These are phyloP conservation scores for Andrena chrysosceles DNA, from an alignment of 2,888 invertebrate genomes.

Conservation along the genomic window DNA sequence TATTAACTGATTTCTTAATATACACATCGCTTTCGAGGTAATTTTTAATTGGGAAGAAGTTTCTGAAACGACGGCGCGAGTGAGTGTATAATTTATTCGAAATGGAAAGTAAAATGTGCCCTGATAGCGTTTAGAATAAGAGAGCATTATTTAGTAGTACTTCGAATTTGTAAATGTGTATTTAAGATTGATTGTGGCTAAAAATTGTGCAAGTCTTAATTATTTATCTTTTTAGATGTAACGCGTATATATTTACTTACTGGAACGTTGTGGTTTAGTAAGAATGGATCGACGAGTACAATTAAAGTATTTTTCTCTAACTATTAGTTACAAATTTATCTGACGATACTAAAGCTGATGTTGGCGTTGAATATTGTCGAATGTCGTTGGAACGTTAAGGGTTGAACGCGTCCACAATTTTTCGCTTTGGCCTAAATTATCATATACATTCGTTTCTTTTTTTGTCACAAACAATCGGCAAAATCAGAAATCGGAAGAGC, in stretches of 20 bases:
- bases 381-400: slow-evolving; percentile 54
- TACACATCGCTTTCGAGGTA: background rate
- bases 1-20: background rate
- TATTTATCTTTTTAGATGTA: slow-evolving; percentile 15
- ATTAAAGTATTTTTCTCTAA: background rate
- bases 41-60: background rate
- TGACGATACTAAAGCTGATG: background rate
- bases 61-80: no score
- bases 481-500: slow-evolving; percentile 11
- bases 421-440: slow-evolving; percentile 69
- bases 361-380: background rate
- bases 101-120: background rate
- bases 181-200: slow-evolving; percentile 5
- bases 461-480: slow-evolving; percentile 44
- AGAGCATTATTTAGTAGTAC: slow-evolving; percentile 24
- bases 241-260: background rate
- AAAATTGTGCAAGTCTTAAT: background rate
- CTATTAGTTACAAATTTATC: background rate
- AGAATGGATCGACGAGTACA: background rate
- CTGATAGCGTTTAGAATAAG: background rate
- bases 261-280: background rate
- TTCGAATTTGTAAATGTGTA: slow-evolving; percentile 24
- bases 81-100: background rate
- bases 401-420: slow-evolving; percentile 52
- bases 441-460: slow-evolving; percentile 30